Evolutionary conservation across 2,888 invertebrate species (phyloP).

Genomic region (Trilocha varians): DNA sequence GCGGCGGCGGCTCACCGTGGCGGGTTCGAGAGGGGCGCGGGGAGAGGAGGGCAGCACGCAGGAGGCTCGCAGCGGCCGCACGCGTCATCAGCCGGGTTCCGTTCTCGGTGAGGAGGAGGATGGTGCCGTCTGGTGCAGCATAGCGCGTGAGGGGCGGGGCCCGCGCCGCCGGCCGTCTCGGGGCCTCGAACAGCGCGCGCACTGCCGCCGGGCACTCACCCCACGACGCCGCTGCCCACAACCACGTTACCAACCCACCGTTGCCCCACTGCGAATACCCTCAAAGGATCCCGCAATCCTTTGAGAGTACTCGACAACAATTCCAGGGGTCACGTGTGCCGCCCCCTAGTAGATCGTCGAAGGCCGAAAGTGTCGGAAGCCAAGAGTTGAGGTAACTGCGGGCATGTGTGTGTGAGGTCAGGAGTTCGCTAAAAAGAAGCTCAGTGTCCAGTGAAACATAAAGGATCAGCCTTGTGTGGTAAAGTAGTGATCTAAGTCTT

Average conservation of each 20-base stretch:
- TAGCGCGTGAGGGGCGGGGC: constrained; percentile 73
- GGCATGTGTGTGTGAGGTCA: constrained; percentile 72
- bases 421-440: constrained; percentile 72
- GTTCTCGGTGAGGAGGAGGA: constrained; percentile 77
- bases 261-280: constrained; percentile 55
- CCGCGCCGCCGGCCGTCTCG: constrained; percentile 52
- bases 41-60: constrained; percentile 70
- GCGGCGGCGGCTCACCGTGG: constrained; percentile 69
- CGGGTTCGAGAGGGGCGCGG: constrained; percentile 68
- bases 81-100: constrained; percentile 74
- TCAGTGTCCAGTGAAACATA: constrained; percentile 70
- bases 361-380: constrained; percentile 68
- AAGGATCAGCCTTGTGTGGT: constrained; percentile 69
- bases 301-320: constrained; percentile 49
- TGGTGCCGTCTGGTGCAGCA: constrained; percentile 75
- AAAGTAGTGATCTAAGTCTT: constrained; percentile 68
- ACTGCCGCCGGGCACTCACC: constrained; percentile 67
- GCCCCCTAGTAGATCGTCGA: constrained; percentile 54
- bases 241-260: constrained; percentile 65
- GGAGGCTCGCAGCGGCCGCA: constrained; percentile 68
- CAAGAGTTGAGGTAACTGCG: constrained; percentile 73
- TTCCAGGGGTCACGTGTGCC: constrained; percentile 55
- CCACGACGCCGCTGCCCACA: constrained; percentile 68
- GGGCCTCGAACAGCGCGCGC: constrained; percentile 69
- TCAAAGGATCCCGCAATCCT: constrained; percentile 45